Evolutionary conservation across 2,888 invertebrate species (phyloP).

Genomic region (Perdita meconis): DNA sequence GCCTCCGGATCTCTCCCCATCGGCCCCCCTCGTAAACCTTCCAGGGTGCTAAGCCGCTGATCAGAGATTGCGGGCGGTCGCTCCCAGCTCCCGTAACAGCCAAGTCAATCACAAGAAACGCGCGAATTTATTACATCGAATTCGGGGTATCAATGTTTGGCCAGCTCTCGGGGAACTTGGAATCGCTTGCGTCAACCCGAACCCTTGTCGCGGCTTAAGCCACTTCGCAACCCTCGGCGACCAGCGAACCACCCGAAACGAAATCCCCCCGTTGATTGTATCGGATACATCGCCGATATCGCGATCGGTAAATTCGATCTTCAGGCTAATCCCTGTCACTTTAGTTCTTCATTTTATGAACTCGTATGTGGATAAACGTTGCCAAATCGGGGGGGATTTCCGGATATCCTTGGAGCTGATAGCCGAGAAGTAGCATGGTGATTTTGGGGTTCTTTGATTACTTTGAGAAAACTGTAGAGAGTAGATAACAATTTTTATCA

Average conservation of each 20-base stretch:
- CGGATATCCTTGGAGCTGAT: neutral
- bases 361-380: neutral
- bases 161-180: constrained; percentile 70
- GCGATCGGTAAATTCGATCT: constrained; percentile 21
- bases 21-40: constrained; percentile 52
- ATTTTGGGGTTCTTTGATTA: neutral
- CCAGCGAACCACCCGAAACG: constrained; percentile 37
- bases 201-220: constrained; percentile 59
- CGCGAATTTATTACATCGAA: constrained; percentile 76
- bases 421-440: neutral
- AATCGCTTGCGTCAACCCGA: constrained; percentile 59
- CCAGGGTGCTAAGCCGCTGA: constrained; percentile 70
- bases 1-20: constrained; percentile 1
- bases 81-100: constrained; percentile 29
- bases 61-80: constrained; percentile 73
- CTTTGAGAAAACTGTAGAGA: neutral
- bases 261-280: constrained; percentile 47
- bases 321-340: constrained; percentile 9
- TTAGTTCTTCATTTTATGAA: constrained; percentile 7
- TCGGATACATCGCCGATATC: constrained; percentile 35
- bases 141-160: constrained; percentile 76
- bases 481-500: too few species aligned
- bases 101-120: constrained; percentile 74
- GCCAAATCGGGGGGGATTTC: neutral
- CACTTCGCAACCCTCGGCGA: constrained; percentile 45